phyloP scores from a whole-genome alignment of 2,113 vertebrate genomes.

The Talpa occidentalis region DNA sequence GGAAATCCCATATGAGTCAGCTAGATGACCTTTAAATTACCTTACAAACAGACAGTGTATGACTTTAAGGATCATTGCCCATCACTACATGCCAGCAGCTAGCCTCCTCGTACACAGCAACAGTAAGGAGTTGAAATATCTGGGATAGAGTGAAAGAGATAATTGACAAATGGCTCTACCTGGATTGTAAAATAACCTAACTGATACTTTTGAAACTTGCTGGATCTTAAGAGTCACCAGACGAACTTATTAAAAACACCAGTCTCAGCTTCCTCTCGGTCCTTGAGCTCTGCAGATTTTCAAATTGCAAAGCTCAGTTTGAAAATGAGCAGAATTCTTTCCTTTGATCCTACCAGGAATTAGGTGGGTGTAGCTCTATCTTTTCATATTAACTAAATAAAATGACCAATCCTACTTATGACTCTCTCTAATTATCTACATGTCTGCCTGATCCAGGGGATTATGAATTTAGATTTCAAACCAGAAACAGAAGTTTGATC shows the following conservation, averaged over 20 bases:
- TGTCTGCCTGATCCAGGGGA: not conserved
- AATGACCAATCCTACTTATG: not conserved
- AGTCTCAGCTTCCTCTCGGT: not conserved
- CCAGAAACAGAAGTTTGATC: not conserved
- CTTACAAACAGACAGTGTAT: not conserved
- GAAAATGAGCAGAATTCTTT: not conserved
- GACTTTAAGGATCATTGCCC: slow-evolving; percentile 7
- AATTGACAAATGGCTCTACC: not conserved
- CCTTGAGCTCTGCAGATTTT: not conserved
- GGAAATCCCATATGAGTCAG: not conserved
- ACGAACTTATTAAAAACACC: not conserved
- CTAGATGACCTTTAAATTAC: not conserved
- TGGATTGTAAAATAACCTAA: not conserved
- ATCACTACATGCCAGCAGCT: not conserved
- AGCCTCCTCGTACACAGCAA: not conserved
- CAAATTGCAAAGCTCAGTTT: not conserved
- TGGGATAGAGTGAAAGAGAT: not conserved
- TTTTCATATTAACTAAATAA: slow-evolving; percentile 20
- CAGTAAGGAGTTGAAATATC: not conserved
- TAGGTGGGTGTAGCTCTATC: not conserved
- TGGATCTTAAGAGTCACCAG: not conserved
- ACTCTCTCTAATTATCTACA: not conserved
- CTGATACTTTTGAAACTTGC: not conserved
- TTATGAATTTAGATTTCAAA: slow-evolving; percentile 46
- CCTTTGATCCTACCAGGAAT: not conserved